phyloP scores from a whole-genome alignment of 2,113 vertebrate genomes.

The Trachemys scripta region DNA sequence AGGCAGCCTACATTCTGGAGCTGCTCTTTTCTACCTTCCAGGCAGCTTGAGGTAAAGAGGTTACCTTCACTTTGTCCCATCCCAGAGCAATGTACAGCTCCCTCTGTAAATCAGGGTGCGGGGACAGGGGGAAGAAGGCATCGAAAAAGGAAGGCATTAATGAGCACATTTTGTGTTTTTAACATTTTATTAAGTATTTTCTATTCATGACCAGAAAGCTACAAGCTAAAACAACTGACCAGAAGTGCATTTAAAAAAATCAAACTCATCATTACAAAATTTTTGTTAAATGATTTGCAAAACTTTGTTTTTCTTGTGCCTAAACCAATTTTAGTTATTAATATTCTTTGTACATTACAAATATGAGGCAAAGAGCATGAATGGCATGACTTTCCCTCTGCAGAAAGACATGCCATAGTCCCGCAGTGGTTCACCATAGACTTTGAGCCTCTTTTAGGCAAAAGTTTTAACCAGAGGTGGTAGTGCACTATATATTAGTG shows the following conservation, averaged over 20 bases:
- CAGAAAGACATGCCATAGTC: accelerated
- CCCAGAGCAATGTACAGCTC: background rate
- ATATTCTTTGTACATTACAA: background rate
- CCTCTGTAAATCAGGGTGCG: background rate
- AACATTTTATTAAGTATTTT: background rate
- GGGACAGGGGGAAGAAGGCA: background rate
- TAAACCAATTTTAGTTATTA: accelerated
- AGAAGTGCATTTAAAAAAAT: background rate
- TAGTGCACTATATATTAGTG: background rate
- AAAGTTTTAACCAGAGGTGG: background rate
- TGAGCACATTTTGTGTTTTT: background rate
- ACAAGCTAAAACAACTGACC: background rate
- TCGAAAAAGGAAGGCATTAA: background rate
- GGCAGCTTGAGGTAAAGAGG: background rate
- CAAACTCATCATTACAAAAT: background rate
- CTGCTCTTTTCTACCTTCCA: accelerated
- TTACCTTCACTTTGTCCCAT: background rate
- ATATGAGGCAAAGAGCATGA: accelerated
- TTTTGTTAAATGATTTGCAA: background rate
- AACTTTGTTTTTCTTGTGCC: background rate
- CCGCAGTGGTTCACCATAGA: accelerated
- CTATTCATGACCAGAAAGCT: background rate
- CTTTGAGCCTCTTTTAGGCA: background rate
- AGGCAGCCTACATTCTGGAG: background rate
- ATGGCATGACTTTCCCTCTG: background rate